Evolutionary conservation across 2,797 vertebrate genomes (phyloP), one percentile per base, ranked within the genome.

Genomic region (Acanthurus leucopareius): DNA sequence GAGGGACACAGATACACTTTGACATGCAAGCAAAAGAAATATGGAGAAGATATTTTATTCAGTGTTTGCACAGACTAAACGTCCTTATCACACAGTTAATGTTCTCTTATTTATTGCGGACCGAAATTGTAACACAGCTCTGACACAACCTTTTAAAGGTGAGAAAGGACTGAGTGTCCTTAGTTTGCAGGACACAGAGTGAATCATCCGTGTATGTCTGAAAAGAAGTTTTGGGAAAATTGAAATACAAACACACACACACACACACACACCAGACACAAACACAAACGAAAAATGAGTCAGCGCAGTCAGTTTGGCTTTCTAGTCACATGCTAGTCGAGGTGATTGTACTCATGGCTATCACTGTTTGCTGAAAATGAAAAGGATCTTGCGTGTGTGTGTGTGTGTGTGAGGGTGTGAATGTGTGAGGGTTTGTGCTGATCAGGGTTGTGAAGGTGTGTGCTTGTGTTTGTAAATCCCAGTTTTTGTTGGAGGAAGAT

Each of bases 291-390:
- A 48, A n/a, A 64, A 59, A 74, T 69, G 63, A 73, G 68, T 76
- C 65, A 69, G 67, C 44, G 1, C 25, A 16, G 67, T 44, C 20
- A 44, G 20, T 70, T 85, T 83, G 56, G 48, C 60, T 77, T 77
- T 80, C 70, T 16, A 38, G n/a, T 82, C 84, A 69, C 71, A 66
- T 64, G 61, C 73, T 45, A 15, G 47, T 5, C n/a, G 67, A 80
- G 79, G 69, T 75, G 72, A 79, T 75, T 32, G 52, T 57, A 61
- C 14, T 69, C 73, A 69, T 60, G 48, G 38, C 65, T 56, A 44
- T 73, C 69, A 47, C 63, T 75, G 79, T 72, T 72, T 58, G 48
- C 78, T 71, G 62, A 40, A 79, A 80, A 79, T 82, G 75, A 80
- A 81, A 84, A 75, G 20, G 19, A 25, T 14, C 17, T 16, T 57